These are phyloP conservation scores for Alcedo atthis DNA, from an alignment of 2,797 vertebrate species.

Conservation along the genomic window DNA sequence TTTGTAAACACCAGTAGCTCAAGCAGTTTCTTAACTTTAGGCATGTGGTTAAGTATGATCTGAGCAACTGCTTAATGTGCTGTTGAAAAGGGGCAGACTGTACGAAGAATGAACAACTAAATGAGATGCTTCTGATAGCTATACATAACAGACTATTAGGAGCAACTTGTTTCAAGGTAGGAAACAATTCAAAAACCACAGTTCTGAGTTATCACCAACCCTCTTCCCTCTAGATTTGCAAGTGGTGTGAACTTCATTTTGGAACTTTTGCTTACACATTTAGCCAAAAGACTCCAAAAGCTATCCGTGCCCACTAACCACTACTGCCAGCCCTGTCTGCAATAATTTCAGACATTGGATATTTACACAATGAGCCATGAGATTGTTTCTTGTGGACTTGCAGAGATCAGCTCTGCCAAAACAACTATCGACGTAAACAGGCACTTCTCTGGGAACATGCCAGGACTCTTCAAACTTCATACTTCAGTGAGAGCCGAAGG, in stretches of 20 bases:
- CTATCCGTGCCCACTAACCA: background rate
- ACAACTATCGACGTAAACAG: background rate
- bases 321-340: background rate
- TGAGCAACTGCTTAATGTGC: background rate
- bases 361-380: background rate
- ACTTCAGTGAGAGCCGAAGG: background rate
- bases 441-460: background rate
- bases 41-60: background rate
- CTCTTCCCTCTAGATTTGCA: background rate
- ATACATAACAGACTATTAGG: background rate
- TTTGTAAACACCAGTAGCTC: background rate
- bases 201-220: background rate
- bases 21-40: slow-evolving; percentile 4
- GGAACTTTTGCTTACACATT: background rate
- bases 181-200: background rate
- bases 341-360: background rate
- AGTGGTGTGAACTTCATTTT: background rate
- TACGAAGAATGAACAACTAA: background rate
- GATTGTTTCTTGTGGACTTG: background rate
- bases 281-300: background rate
- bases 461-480: background rate
- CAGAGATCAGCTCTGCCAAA: background rate
- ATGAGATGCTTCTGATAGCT: background rate
- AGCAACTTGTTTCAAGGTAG: background rate
- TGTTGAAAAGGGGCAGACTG: background rate